Base-by-base conservation (phyloP, 2,113 vertebrate genomes). In the Gymnocephalus cernua region DNA sequence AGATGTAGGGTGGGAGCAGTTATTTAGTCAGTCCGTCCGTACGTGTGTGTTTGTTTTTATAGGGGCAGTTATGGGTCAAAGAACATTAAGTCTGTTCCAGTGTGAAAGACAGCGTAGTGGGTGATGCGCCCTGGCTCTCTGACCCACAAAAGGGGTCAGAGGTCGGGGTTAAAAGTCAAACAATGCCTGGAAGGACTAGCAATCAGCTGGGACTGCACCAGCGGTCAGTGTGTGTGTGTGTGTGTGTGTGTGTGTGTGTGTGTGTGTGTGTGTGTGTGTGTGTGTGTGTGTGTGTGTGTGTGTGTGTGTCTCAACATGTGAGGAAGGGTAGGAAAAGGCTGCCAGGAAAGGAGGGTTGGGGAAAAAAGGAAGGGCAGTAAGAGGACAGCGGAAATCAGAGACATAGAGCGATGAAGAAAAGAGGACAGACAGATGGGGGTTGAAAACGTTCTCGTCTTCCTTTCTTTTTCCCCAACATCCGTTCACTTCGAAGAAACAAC, bases 111-210 rank as follows among this genome's bases (percentile, higher is more conserved):
- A 0, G 80, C 61, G 64, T 10, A 13, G 14, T 19, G n/a, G 58
- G 59, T 32, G 70, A 79, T 59, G 53, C 18, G 5, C 57, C 21
- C 47, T 65, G 51, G 25, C 59, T 68, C 47, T 56, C 67, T 71
- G 71, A 75, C 58, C 4, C 54, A 48, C 38, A 74, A 63, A 63
- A 65, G 71, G 71, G 78, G 85, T 86, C 78, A 90, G 58, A 89
- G 87, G 84, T 90, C 2, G 9, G 62, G 84, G 85, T 89, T 27
- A 80, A 71, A 90, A 84, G 92, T 90, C 85, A 91, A 79, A 86
- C 76, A 89, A 80, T 82, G 90, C 53, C 79, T 82, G 70, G 63
- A 86, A 91, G 67, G 79, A 84, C 54, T 62, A 77, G 73, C 81
- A 91, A 80, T 91, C 90, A 87, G 69, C 61, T 75, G 74, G 79